Conservation (phyloP, 30 jellyfish, hydroid and myxozoan species). For the Aurelia aurita region DNA sequence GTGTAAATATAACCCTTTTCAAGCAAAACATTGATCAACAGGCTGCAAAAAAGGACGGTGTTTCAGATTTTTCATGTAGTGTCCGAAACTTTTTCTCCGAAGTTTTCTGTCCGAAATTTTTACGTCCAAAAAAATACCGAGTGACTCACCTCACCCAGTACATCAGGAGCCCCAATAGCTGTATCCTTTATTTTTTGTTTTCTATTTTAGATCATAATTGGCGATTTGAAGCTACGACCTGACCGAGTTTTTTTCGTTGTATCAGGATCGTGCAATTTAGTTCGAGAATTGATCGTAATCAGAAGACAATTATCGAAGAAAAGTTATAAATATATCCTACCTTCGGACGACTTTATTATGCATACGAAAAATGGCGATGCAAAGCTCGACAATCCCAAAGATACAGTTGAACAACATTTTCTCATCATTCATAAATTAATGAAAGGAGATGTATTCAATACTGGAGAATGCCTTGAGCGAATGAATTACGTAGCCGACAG, state of each 20-base stretch:
- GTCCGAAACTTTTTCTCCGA: too few species aligned
- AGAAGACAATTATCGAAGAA: slow-evolving; percentile 48
- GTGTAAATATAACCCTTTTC: too few species aligned
- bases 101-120: too few species aligned
- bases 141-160: too few species aligned
- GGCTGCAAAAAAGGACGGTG: too few species aligned
- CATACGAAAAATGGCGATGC: slow-evolving; percentile 10
- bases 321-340: slow-evolving; percentile 50
- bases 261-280: slow-evolving; percentile 80
- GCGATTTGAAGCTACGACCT: slow-evolving; percentile 32
- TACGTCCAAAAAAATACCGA: too few species aligned
- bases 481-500: slow-evolving; percentile 53
- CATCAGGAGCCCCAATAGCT: too few species aligned
- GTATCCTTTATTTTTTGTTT: neutral
- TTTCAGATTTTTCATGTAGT: too few species aligned
- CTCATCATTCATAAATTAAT: slow-evolving; percentile 56
- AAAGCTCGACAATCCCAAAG: slow-evolving; percentile 1
- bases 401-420: slow-evolving; percentile 38
- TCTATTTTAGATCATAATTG: slow-evolving; percentile 57
- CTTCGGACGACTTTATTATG: slow-evolving; percentile 34
- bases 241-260: slow-evolving; percentile 78
- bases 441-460: slow-evolving; percentile 78
- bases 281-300: slow-evolving; percentile 58
- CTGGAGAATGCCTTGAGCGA: slow-evolving; percentile 68
- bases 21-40: too few species aligned